phyloP scores from a whole-genome alignment of 2,113 vertebrate species.

The Macaca nemestrina region DNA sequence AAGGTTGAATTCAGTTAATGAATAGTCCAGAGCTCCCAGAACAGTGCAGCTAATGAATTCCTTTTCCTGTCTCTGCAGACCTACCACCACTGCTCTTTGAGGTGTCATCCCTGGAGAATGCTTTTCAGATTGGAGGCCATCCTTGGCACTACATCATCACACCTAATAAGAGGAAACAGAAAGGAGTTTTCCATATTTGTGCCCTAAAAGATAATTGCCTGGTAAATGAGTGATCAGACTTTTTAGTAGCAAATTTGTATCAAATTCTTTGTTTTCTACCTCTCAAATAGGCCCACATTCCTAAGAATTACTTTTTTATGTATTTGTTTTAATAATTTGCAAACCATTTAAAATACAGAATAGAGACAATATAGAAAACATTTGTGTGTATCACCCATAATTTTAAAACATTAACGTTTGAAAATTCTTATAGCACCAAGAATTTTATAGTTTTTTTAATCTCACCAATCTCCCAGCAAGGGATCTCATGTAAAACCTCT shows the following conservation, averaged over 20 bases:
- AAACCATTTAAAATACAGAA: not conserved
- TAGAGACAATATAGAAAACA: conserved; percentile 37
- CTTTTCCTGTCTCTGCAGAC: conserved; percentile 84
- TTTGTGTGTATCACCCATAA: not conserved
- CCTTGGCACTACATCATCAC: conserved; percentile 99
- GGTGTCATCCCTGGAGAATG: conserved; percentile 91
- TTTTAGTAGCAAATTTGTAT: conserved; percentile 49
- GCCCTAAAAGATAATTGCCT: conserved; percentile 91
- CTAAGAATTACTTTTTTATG: conserved; percentile 24
- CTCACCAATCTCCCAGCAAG: not conserved
- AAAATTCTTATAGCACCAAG: not conserved
- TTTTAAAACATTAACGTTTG: conserved; percentile 38
- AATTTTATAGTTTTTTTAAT: not conserved
- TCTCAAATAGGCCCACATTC: not conserved
- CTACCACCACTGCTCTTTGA: conserved; percentile 93
- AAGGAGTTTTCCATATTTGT: conserved; percentile 94
- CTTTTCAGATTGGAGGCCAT: conserved; percentile 95
- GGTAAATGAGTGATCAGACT: conserved; percentile 84
- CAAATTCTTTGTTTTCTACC: conserved; percentile 33
- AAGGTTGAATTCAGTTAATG: conserved; percentile 35
- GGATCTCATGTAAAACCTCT: not conserved
- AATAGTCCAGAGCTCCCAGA: conserved; percentile 48
- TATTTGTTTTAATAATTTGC: conserved; percentile 6
- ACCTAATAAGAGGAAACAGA: conserved; percentile 92
- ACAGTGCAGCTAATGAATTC: conserved; percentile 71